phyloP scores from a whole-genome alignment of 2,888 invertebrate genomes.

The Clanis bilineata region DNA sequence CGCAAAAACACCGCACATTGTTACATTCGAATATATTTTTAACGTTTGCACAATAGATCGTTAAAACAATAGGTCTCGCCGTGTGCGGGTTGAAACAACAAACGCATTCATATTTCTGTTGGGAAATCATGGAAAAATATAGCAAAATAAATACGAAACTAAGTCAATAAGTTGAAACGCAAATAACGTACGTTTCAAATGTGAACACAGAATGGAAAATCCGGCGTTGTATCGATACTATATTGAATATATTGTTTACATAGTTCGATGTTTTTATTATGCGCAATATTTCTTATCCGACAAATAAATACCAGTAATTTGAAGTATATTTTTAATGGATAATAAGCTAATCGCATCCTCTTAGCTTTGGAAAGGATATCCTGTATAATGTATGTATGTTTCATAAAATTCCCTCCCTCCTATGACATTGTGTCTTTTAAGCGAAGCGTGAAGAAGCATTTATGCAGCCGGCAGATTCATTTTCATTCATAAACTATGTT shows the following conservation, averaged over 20 bases:
- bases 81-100: slow-evolving; percentile 2
- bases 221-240: slow-evolving; percentile 38
- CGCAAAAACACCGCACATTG: slow-evolving; percentile 10
- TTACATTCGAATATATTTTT: slow-evolving; percentile 5
- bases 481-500: too few relatives aligned
- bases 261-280: slow-evolving; percentile 24
- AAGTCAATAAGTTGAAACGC: slow-evolving; percentile 39
- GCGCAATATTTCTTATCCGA: neutral
- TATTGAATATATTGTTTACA: slow-evolving; percentile 38
- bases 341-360: too few relatives aligned
- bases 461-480: too few relatives aligned
- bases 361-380: too few relatives aligned
- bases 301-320: neutral
- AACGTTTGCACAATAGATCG: slow-evolving; percentile 11
- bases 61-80: neutral
- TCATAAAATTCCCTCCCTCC: too few relatives aligned
- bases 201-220: slow-evolving; percentile 19
- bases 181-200: slow-evolving; percentile 37
- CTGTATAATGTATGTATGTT: too few relatives aligned
- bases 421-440: too few relatives aligned
- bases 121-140: slow-evolving; percentile 19
- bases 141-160: slow-evolving; percentile 34
- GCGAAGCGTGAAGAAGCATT: too few relatives aligned
- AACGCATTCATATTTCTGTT: slow-evolving; percentile 10
- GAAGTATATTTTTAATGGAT: neutral